Base-by-base conservation (phyloP, 2,113 vertebrate genomes). In the Otis tarda region DNA sequence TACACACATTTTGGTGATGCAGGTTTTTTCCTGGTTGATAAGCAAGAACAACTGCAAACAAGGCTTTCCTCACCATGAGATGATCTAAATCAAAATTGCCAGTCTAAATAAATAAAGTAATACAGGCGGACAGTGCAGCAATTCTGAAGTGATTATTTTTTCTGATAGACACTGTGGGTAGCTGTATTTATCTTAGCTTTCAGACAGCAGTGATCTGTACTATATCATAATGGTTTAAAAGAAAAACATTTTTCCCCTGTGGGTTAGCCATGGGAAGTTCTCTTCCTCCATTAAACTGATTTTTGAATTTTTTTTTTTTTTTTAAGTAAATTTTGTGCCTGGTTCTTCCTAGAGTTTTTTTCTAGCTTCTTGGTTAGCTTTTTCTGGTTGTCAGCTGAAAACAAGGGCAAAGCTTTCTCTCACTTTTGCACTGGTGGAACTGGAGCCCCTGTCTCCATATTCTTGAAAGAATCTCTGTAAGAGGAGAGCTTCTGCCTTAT, bases 61-160 rank as follows among this genome's bases (percentile, higher is more conserved):
- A 83, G 64, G 3, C 37, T 95, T 96, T 90, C 76, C 55, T 57
- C 83, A 43, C 53, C 57, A 10, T 68, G 83, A 91, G 69, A 49
- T 41, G 61, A 76, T 90, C 83, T 89, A 89, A 90, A 97, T 94
- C 83, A 93, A 94, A 95, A 90, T 87, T 86, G 70, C 83, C 65
- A 90, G 39, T 63, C 77, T 92, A 95, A 96, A 93, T 94, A 94
- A 93, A 89, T 87, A 91, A 94, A 96, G n/a, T 53, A 53, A 71
- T 74, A 59, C 47, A 67, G 57, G 64, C 21, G 35, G 89, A 92
- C 83, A 94, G 60, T 59, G 57, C 80, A 93, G 75, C 83, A 89
- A 69, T 84, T 94, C 70, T 91, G 83, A 89, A 89, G 89, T 91
- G 68, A 94, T 97, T 96, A 84, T 74, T 97, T 80, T 93, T 87